These are phyloP conservation scores for Spea bombifrons DNA, from an alignment of 2,113 vertebrate species.

Conservation along the genomic window DNA sequence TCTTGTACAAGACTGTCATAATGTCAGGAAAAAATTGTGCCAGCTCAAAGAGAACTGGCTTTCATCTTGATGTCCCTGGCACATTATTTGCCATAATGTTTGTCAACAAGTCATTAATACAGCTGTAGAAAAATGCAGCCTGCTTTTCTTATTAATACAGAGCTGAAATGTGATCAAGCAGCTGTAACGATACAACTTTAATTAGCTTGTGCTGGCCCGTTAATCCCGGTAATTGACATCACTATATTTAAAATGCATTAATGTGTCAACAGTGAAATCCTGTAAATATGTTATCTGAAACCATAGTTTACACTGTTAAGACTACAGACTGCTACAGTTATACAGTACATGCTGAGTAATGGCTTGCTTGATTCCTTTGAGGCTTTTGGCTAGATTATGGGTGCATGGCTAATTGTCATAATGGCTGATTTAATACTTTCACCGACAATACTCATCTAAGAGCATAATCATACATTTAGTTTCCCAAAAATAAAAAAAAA, in stretches of 20 bases:
- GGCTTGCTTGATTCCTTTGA: neutral
- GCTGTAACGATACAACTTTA: constrained; percentile 19
- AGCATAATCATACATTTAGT: no score
- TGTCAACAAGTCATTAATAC: constrained; percentile 38
- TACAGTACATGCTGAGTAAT: neutral
- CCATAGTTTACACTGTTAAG: neutral
- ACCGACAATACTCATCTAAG: no score
- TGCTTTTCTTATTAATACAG: constrained; percentile 18
- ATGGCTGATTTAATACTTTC: no score
- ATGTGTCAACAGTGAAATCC: constrained; percentile 19
- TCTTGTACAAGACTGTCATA: neutral
- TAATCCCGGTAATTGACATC: constrained; percentile 35
- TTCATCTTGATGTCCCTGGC: neutral
- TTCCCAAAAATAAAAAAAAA: no score
- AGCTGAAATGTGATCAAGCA: constrained; percentile 29
- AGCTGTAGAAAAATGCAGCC: neutral
- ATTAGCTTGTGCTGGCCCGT: constrained; percentile 27
- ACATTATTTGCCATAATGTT: constrained; percentile 23
- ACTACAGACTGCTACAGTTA: neutral
- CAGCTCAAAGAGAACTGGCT: constrained; percentile 9
- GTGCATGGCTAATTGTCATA: no score
- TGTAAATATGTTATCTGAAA: constrained; percentile 2
- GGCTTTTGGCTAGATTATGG: no score
- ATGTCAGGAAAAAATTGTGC: neutral
- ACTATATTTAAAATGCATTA: constrained; percentile 31